phyloP scores from a whole-genome alignment of 2,113 vertebrate genomes.

The Herpailurus yagouaroundi region DNA sequence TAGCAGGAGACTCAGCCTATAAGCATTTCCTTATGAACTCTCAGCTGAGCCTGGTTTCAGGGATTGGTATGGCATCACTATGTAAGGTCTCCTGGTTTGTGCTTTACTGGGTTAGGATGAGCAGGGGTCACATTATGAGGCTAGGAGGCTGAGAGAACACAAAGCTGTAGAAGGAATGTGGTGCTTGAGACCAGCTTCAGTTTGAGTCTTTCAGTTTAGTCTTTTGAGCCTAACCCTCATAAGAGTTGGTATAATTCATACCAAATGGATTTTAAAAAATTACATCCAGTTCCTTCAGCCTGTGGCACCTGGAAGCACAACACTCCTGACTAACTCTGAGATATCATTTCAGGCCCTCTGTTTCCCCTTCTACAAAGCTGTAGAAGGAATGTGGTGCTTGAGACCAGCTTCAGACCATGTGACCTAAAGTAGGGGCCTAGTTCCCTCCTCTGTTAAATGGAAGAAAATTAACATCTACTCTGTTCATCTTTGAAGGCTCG shows the following conservation, averaged over 20 bases:
- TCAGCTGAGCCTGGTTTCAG: neutral
- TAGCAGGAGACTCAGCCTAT: neutral
- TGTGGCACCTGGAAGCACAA: too few relatives aligned
- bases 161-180: neutral
- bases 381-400: neutral
- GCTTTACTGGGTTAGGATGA: neutral
- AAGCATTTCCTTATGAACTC: neutral
- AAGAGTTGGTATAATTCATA: too few relatives aligned
- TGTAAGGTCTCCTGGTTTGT: neutral
- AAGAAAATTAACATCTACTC: neutral
- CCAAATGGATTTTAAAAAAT: too few relatives aligned
- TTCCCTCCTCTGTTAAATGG: neutral
- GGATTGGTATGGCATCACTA: neutral
- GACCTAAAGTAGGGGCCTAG: neutral
- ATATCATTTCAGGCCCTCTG: too few relatives aligned
- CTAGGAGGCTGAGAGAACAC: neutral
- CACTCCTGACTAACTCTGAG: too few relatives aligned
- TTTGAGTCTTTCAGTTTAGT: neutral
- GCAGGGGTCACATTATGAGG: neutral
- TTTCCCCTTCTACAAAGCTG: too few relatives aligned
- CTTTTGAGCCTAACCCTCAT: too few relatives aligned
- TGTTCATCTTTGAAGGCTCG: neutral
- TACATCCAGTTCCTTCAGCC: too few relatives aligned
- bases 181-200: neutral
- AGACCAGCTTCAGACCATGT: neutral